Base-by-base conservation (phyloP, 1,140 invertebrate species). In the Lepidurus apus region DNA sequence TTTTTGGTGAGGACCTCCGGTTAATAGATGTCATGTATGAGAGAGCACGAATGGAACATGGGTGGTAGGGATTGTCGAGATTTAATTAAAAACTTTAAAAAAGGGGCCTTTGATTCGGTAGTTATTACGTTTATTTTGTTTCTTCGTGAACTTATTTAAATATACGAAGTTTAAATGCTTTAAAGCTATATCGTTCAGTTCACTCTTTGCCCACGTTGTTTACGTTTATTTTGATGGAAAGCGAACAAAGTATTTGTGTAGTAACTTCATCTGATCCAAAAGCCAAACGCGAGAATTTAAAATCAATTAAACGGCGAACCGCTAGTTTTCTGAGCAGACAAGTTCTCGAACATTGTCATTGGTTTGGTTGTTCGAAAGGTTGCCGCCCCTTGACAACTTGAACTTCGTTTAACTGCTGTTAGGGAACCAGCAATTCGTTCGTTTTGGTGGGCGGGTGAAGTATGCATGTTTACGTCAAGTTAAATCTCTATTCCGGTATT, bases 51-150 rank as follows among this genome's bases (percentile, higher is more conserved):
- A 17, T 17, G 53, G 53, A 65, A 65, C 13, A 65, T 65, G 21
- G 53, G 53, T 65, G 53, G 53, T 65, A 65, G 53, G 53, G 53
- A 65, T 65, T 65, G 21, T 65, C 21, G 53, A 65, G 53, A 65
- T 65, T 65, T 65, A 65, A 65, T 65, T 65, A 65, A 65, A 65
- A 65, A 65, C 53, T 65, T 65, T 65, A 65, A 47, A 65, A 65
- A 13, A 65, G 53, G 53, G 53, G 53, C 53, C 53, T 65, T 65
- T 65, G 53, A 65, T 65, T 65, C 53, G 53, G 53, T 65, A 65
- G 53, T 65, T 65, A 17, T 65, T 21, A n/a, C 8, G 53, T 65
- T 65, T 21, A n/a, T 65, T 65, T 13, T 65, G 17, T 65, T 21
- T 21, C 13, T 65, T 65, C 53, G 53, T 65, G 17, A 65, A 65